Evolutionary conservation across 2,113 vertebrate genomes (phyloP).

Genomic region (Gavialis gangeticus): DNA sequence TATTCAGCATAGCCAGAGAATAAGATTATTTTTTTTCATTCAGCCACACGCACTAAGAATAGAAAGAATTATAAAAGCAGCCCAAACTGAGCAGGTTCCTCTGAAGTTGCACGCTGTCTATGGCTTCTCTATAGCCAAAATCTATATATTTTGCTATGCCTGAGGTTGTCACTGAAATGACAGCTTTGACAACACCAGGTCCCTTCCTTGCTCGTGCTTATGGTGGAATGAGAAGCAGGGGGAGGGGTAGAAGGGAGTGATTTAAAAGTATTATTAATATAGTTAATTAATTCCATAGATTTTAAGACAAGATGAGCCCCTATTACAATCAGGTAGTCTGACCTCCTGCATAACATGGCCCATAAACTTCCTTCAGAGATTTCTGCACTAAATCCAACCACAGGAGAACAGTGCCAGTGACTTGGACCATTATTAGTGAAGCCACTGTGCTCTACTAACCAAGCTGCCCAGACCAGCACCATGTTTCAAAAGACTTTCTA

Average conservation of each 20-base stretch:
- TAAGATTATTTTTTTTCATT: constrained; percentile 57
- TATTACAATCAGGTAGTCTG: not conserved
- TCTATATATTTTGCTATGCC: constrained; percentile 87
- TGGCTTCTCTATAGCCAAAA: constrained; percentile 76
- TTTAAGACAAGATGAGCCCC: not conserved
- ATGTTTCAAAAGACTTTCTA: no score
- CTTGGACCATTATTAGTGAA: no score
- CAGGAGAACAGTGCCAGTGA: not conserved
- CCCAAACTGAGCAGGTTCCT: constrained; percentile 42
- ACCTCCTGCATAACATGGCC: not conserved
- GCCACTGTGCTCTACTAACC: no score
- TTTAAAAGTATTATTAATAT: constrained; percentile 45
- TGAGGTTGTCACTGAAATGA: constrained; percentile 89
- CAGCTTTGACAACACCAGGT: constrained; percentile 87
- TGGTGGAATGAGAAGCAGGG: constrained; percentile 63
- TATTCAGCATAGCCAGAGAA: constrained; percentile 68
- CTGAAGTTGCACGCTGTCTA: not conserved
- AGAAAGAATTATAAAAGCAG: constrained; percentile 60
- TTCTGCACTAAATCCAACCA: not conserved
- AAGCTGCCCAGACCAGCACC: no score
- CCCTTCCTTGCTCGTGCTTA: constrained; percentile 87
- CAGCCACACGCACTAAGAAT: constrained; percentile 64
- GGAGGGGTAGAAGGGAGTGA: constrained; percentile 16
- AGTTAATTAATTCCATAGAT: constrained; percentile 12
- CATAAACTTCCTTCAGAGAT: not conserved